Evolutionary conservation across 1,140 invertebrate species (phyloP).

Genomic region (Tetramorium parvispinum): DNA sequence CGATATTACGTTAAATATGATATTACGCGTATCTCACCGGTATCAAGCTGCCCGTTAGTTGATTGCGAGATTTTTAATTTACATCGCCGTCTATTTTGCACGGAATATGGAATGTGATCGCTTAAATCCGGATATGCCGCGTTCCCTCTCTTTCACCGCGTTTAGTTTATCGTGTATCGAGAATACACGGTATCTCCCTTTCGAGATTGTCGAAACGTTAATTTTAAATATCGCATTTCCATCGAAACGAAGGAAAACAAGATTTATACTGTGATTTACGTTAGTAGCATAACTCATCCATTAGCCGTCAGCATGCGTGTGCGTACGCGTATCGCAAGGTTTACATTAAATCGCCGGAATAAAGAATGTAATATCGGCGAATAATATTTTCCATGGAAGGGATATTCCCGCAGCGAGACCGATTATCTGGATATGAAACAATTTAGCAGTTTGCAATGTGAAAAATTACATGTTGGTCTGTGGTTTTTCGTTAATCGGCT

Average conservation of each 20-base stretch:
- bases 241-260: background rate
- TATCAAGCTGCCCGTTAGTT: background rate
- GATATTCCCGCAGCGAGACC: background rate
- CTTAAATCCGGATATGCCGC: background rate
- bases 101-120: background rate
- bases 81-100: background rate
- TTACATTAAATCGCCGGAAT: background rate
- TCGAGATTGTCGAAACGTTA: conserved; percentile 26
- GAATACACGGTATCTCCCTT: conserved; percentile 9
- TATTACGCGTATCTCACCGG: background rate
- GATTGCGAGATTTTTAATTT: conserved; percentile 50
- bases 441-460: conserved; percentile 12
- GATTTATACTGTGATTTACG: conserved; percentile 36
- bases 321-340: background rate
- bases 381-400: conserved; percentile 11
- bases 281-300: background rate
- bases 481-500: background rate
- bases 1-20: conserved; percentile 42
- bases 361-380: conserved; percentile 33
- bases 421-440: background rate
- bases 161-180: conserved; percentile 30
- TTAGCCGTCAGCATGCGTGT: background rate
- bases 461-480: conserved; percentile 8
- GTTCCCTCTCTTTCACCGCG: background rate
- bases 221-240: conserved; percentile 27